phyloP scores from a whole-genome alignment of 2,888 invertebrate genomes.

The Ethmia dodecea region DNA sequence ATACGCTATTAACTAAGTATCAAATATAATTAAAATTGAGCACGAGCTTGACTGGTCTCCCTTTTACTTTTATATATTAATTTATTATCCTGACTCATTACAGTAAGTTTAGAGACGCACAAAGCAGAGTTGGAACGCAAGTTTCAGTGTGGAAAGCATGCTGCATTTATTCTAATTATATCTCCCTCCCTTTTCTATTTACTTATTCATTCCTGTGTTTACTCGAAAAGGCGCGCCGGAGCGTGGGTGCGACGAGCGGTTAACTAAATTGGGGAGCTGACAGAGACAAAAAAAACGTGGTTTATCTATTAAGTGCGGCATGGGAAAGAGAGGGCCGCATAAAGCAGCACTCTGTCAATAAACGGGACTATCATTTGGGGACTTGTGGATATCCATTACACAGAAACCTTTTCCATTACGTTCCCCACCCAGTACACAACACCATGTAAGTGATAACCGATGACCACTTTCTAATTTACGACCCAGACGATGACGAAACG shows the following conservation, averaged over 20 bases:
- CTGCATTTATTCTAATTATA: constrained; percentile 73
- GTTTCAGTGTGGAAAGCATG: constrained; percentile 38
- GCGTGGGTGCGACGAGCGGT: constrained; percentile 60
- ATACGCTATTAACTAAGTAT: too few species aligned
- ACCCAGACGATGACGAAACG: constrained; percentile 8
- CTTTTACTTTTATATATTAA: too few species aligned
- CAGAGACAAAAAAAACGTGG: constrained; percentile 56
- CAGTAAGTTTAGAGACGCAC: too few species aligned
- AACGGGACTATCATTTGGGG: constrained; percentile 48
- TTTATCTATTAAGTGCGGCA: constrained; percentile 33
- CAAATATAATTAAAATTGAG: too few species aligned
- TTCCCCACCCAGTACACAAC: too few species aligned
- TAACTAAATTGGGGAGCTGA: constrained; percentile 68
- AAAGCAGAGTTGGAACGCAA: too few species aligned
- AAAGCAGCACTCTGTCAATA: constrained; percentile 58
- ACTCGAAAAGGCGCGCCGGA: constrained; percentile 66
- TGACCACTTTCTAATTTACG: constrained; percentile 34
- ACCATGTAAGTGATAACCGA: constrained; percentile 44
- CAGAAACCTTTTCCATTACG: constrained; percentile 17
- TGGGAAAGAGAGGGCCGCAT: constrained; percentile 43
- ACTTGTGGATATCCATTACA: constrained; percentile 57
- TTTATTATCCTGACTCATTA: too few species aligned
- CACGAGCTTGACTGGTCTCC: too few species aligned
- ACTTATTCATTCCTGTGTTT: constrained; percentile 65
- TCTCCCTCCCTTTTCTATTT: constrained; percentile 70